Conservation (phyloP, 2,888 invertebrate species). For the Chelonus formosanus region DNA sequence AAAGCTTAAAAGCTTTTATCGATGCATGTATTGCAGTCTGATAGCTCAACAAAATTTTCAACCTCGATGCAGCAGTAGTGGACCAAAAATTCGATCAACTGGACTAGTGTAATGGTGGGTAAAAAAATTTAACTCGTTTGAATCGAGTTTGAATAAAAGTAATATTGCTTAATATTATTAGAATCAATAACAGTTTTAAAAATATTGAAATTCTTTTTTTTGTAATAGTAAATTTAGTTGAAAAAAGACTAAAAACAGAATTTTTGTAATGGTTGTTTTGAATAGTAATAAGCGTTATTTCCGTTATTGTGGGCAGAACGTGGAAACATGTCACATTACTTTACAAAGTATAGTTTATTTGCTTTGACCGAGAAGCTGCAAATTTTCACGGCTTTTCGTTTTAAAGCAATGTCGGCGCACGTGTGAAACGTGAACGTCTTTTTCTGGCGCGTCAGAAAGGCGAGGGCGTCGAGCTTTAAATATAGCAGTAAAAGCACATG, state of each 20-base stretch:
- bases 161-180: too few relatives aligned
- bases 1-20: slow-evolving; percentile 19
- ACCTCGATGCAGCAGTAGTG: neutral
- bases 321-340: too few relatives aligned
- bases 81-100: slow-evolving; percentile 8
- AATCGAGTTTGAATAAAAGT: too few relatives aligned
- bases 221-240: too few relatives aligned
- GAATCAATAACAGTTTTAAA: too few relatives aligned
- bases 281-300: too few relatives aligned
- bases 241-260: too few relatives aligned
- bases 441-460: slow-evolving; percentile 28
- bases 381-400: slow-evolving; percentile 12
- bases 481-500: slow-evolving; percentile 35
- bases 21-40: slow-evolving; percentile 19
- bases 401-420: slow-evolving; percentile 18
- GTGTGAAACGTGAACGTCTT: slow-evolving; percentile 22
- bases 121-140: slow-evolving; percentile 8
- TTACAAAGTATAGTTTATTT: neutral
- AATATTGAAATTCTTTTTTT: too few relatives aligned
- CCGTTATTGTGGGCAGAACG: too few relatives aligned
- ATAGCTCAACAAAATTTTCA: slow-evolving; percentile 8
- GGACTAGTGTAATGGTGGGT: neutral
- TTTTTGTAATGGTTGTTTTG: too few relatives aligned
- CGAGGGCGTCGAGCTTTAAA: slow-evolving; percentile 41
- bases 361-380: neutral